Conservation (phyloP, 2,797 vertebrate genomes). For the Fundulus diaphanus region DNA sequence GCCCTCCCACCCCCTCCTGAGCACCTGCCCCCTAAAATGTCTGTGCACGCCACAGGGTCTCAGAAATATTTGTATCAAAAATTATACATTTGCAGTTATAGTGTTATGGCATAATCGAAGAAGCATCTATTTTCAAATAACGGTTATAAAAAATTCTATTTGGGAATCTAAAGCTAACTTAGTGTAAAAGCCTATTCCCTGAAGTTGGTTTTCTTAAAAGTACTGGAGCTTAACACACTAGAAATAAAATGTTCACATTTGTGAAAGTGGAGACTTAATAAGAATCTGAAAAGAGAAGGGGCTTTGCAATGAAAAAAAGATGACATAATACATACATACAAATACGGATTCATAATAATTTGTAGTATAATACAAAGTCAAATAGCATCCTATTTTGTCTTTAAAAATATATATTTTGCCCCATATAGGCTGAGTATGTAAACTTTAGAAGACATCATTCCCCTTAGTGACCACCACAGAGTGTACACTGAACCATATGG, state of each 20-base stretch:
- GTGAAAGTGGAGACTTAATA: neutral
- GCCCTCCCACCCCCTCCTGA: no score
- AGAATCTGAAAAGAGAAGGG: neutral
- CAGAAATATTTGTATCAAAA: no score
- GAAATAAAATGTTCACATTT: neutral
- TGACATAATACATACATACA: neutral
- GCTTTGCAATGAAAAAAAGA: neutral
- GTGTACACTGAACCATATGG: no score
- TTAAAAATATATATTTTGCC: neutral
- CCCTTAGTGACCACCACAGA: no score
- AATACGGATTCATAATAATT: neutral
- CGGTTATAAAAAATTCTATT: neutral
- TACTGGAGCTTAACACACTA: neutral
- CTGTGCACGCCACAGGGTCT: no score
- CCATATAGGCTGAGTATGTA: neutral
- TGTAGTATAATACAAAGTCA: neutral
- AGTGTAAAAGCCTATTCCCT: no score
- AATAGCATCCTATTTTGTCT: neutral
- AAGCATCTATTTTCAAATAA: neutral
- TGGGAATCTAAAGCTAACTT: neutral
- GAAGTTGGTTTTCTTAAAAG: no score
- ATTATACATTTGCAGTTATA: no score
- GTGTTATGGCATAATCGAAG: neutral
- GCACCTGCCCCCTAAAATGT: no score
- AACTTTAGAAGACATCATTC: no score